phyloP scores from a whole-genome alignment of 2,888 invertebrate genomes.

The Leptinotarsa tumamoca region DNA sequence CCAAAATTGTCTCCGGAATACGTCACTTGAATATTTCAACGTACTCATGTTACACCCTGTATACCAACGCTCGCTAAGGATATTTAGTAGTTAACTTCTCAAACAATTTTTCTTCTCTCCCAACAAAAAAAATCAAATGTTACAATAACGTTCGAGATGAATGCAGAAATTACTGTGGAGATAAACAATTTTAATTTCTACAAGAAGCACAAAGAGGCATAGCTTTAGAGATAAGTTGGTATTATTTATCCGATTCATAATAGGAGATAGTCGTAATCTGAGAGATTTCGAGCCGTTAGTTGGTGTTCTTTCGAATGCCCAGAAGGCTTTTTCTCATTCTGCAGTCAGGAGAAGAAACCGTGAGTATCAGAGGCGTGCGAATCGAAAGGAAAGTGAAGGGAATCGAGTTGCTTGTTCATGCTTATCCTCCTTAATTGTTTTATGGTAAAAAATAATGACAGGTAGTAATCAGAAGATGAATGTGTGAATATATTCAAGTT shows the following conservation, averaged over 20 bases:
- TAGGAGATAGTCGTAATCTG: slow-evolving; percentile 38
- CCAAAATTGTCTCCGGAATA: no score
- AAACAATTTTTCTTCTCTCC: no score
- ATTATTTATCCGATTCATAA: slow-evolving; percentile 41
- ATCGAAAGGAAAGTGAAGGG: slow-evolving; percentile 23
- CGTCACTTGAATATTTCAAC: no score
- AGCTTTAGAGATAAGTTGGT: slow-evolving; percentile 32
- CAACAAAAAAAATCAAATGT: background rate
- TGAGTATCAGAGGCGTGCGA: slow-evolving; percentile 30
- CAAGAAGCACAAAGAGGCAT: slow-evolving; percentile 32
- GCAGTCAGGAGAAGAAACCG: slow-evolving; percentile 33
- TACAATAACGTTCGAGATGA: background rate
- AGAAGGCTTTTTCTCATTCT: slow-evolving; percentile 39
- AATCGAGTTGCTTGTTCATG: slow-evolving; percentile 4
- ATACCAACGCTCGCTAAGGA: no score
- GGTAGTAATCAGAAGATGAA: background rate
- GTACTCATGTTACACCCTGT: no score
- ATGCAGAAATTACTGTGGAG: background rate
- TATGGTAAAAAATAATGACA: background rate
- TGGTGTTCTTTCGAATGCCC: slow-evolving; percentile 38
- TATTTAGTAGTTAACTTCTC: no score
- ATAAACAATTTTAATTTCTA: slow-evolving; percentile 15
- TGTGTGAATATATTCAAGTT: no score
- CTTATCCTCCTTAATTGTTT: background rate
- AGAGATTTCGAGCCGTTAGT: slow-evolving; percentile 44